Evolutionary conservation across 1,140 invertebrate genomes (phyloP).

Genomic region (Diachasmimorpha longicaudata): DNA sequence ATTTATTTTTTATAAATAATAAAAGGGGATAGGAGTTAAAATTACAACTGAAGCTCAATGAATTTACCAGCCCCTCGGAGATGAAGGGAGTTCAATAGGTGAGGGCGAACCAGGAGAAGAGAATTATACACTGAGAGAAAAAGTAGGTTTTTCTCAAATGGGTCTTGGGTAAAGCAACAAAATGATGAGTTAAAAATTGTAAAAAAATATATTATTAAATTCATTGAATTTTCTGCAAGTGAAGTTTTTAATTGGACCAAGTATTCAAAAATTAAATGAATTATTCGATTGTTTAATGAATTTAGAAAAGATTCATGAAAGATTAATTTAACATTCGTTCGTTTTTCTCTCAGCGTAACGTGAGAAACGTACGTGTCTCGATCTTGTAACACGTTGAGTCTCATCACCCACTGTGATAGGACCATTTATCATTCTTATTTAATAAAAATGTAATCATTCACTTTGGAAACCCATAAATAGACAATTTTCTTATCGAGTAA

Average conservation of each 20-base stretch:
- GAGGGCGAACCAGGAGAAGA: not conserved
- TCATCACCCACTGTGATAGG: conserved; percentile 33
- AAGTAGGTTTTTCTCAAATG: no score
- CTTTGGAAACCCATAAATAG: not conserved
- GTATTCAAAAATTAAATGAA: no score
- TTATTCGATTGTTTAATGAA: no score
- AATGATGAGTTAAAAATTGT: not conserved
- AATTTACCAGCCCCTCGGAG: not conserved
- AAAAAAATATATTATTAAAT: no score
- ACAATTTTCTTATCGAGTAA: not conserved
- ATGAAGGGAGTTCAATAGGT: not conserved
- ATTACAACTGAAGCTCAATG: not conserved
- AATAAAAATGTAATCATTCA: conserved; percentile 12
- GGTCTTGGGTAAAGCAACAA: no score
- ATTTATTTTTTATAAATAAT: not conserved
- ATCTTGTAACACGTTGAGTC: conserved; percentile 27
- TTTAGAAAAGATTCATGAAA: no score
- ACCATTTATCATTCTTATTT: conserved; percentile 24
- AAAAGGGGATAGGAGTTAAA: not conserved
- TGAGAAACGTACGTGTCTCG: conserved; percentile 15
- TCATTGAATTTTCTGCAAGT: no score
- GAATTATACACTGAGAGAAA: not conserved
- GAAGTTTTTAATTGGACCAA: no score
- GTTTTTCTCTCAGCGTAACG: not conserved
- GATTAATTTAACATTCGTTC: no score